These are phyloP conservation scores for Adineta ricciae DNA, from an alignment of 2,888 invertebrate species.

Conservation along the genomic window DNA sequence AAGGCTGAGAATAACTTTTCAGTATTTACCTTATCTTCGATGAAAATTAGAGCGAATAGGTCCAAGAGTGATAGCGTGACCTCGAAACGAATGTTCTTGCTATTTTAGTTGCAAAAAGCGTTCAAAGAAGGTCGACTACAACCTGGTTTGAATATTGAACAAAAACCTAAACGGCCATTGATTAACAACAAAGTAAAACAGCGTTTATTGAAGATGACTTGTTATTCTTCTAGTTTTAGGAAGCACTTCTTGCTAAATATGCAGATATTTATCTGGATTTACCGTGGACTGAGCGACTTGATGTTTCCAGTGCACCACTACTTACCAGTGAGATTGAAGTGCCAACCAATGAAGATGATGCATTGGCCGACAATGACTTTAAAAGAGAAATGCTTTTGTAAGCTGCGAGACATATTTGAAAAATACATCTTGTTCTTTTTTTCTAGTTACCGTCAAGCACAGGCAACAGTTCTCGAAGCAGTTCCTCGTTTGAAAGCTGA, in stretches of 20 bases:
- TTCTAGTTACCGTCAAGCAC: slow-evolving; percentile 47
- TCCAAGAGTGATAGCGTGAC: too few relatives aligned
- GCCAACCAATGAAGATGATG: not conserved
- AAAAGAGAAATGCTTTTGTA: slow-evolving; percentile 31
- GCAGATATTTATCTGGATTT: slow-evolving; percentile 29
- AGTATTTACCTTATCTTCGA: too few relatives aligned
- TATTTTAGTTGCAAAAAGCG: slow-evolving; percentile 24
- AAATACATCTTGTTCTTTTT: not conserved
- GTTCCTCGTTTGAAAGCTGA: slow-evolving; percentile 66
- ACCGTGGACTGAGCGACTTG: slow-evolving; percentile 32
- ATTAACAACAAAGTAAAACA: slow-evolving; percentile 26
- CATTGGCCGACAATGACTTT: slow-evolving; percentile 30
- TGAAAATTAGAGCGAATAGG: too few relatives aligned
- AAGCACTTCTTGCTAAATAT: slow-evolving; percentile 22
- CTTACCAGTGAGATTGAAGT: not conserved
- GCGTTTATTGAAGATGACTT: not conserved
- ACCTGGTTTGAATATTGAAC: slow-evolving; percentile 27
- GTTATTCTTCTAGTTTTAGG: not conserved
- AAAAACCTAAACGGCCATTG: slow-evolving; percentile 22
- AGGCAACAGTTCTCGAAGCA: slow-evolving; percentile 71
- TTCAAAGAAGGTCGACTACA: slow-evolving; percentile 16
- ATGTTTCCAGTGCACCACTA: slow-evolving; percentile 12
- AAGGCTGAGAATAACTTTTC: too few relatives aligned
- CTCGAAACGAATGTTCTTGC: too few relatives aligned
- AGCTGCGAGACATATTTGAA: not conserved